Evolutionary conservation across 2,113 vertebrate genomes (phyloP).

Genomic region (Ifrita kowaldi): DNA sequence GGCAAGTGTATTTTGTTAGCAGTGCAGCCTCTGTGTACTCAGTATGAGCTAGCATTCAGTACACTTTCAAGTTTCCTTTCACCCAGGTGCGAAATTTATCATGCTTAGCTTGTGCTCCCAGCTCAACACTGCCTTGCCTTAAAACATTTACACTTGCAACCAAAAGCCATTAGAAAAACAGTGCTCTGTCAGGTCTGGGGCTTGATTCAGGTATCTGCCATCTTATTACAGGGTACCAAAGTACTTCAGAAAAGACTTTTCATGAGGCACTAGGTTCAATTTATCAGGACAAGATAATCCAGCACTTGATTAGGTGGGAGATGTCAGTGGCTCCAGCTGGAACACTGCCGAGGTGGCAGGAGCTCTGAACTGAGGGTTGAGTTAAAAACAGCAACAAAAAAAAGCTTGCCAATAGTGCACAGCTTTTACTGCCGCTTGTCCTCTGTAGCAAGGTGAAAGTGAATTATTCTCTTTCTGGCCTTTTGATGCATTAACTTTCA

Average conservation of each 20-base stretch:
- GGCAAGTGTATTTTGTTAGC: neutral
- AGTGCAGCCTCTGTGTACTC: neutral
- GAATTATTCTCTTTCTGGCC: slow-evolving; percentile 49
- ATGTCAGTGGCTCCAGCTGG: slow-evolving; percentile 67
- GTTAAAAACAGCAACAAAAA: slow-evolving; percentile 59
- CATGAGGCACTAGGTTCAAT: slow-evolving; percentile 72
- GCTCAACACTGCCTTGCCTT: slow-evolving; percentile 55
- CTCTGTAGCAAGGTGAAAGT: slow-evolving; percentile 75
- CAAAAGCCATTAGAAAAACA: slow-evolving; percentile 76
- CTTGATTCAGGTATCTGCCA: slow-evolving; percentile 70
- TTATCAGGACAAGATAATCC: slow-evolving; percentile 82
- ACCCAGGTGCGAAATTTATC: slow-evolving; percentile 52
- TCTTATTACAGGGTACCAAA: slow-evolving; percentile 54
- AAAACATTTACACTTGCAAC: slow-evolving; percentile 78
- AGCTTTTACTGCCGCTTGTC: slow-evolving; percentile 64
- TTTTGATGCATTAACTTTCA: slow-evolving; percentile 33
- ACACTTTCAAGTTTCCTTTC: neutral
- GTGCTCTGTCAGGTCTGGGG: slow-evolving; percentile 70
- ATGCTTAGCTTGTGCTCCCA: slow-evolving; percentile 26
- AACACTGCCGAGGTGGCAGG: slow-evolving; percentile 25
- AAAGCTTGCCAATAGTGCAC: slow-evolving; percentile 51
- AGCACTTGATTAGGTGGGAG: slow-evolving; percentile 76
- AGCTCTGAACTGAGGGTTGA: slow-evolving; percentile 24
- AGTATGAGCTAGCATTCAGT: neutral
- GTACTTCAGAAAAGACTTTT: slow-evolving; percentile 74